A percentile compares a stretch with the other conserved stretches of the same genome.
Conservation (phyloP, 2,113 vertebrate species). For the Toxotes chatareus region DNA sequence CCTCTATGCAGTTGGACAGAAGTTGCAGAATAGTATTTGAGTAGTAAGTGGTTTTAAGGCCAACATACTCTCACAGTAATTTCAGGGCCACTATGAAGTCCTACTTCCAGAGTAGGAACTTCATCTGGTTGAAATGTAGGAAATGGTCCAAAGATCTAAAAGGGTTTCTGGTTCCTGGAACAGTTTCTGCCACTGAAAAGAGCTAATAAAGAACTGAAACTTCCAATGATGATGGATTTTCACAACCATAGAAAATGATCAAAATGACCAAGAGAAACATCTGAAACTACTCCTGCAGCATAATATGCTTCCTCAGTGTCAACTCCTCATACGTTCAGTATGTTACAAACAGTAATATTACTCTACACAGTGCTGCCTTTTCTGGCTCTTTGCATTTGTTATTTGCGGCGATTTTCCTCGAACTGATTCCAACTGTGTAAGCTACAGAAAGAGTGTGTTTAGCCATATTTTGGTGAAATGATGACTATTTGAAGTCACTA, state of each 20-base stretch:
- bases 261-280: not conserved
- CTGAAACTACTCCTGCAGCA: not conserved
- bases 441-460: no score
- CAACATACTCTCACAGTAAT: not conserved
- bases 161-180: constrained; percentile 4
- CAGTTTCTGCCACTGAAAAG: not conserved
- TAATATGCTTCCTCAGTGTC: not conserved
- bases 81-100: not conserved
- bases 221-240: constrained; percentile 7
- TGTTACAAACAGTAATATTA: no score
- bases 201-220: not conserved
- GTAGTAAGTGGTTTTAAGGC: no score
- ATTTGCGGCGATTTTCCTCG: no score
- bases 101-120: not conserved
- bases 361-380: no score
- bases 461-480: no score
- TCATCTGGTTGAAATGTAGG: not conserved
- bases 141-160: not conserved
- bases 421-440: not conserved
- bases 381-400: no score
- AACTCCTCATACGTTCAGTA: no score
- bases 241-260: not conserved
- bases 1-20: no score
- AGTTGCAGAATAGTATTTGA: no score
- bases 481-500: no score